These are phyloP conservation scores for Deroplatys truncata DNA, from an alignment of 2,888 invertebrate species.

Conservation along the genomic window DNA sequence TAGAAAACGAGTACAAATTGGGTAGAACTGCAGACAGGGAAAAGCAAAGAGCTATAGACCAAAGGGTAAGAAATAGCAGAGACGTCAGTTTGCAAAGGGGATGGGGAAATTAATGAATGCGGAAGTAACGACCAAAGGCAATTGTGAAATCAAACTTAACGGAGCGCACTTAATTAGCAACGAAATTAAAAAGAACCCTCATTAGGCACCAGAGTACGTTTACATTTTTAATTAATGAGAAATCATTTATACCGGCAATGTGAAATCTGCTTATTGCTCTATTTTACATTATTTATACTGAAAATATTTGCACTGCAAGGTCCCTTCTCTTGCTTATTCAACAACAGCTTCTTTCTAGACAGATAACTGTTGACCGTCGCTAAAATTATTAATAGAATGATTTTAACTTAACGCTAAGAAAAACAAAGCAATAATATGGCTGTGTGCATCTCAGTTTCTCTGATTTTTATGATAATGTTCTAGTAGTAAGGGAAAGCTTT, in stretches of 20 bases:
- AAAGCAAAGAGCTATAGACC: neutral
- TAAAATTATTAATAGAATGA: too few species aligned
- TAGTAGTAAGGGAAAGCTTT: too few species aligned
- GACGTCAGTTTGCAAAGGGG: neutral
- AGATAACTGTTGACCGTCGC: too few species aligned
- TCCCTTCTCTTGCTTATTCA: neutral
- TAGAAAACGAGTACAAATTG: neutral
- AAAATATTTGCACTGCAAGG: neutral
- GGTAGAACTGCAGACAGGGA: neutral
- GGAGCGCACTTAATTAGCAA: neutral
- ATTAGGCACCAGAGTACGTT: neutral
- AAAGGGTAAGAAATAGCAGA: neutral
- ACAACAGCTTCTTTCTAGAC: neutral
- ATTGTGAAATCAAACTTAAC: neutral
- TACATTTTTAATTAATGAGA: neutral
- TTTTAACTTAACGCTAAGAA: too few species aligned
- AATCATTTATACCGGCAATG: neutral
- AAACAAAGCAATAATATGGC: too few species aligned
- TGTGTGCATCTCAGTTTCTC: too few species aligned
- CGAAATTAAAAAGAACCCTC: neutral
- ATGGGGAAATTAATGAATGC: neutral
- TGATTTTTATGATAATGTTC: too few species aligned
- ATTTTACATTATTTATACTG: neutral
- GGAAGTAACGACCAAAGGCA: neutral
- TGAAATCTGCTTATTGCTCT: neutral